These are phyloP conservation scores for Grus americana DNA, from an alignment of 2,113 vertebrate genomes.

Conservation along the genomic window DNA sequence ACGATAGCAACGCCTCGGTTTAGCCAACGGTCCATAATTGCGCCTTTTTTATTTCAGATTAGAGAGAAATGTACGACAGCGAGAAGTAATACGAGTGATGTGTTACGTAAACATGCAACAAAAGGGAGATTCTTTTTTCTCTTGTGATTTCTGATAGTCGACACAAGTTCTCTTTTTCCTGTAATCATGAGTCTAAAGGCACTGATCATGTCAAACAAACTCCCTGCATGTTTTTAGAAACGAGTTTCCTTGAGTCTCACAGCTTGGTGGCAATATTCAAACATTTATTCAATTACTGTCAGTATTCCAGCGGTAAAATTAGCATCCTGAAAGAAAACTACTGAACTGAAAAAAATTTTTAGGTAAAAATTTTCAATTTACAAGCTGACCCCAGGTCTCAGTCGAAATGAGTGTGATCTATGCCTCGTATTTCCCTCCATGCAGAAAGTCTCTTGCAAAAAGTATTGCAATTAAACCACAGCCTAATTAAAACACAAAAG, in stretches of 20 bases:
- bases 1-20: background rate
- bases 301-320: background rate
- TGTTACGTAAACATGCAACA: background rate
- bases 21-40: accelerated
- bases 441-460: background rate
- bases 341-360: background rate
- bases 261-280: conserved; percentile 45
- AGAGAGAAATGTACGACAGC: background rate
- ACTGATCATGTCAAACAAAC: background rate
- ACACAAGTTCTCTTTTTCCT: background rate
- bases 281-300: background rate
- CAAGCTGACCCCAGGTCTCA: background rate
- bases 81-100: background rate
- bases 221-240: background rate
- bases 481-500: conserved; percentile 44
- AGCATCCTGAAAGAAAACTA: background rate
- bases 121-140: background rate
- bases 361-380: background rate
- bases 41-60: background rate
- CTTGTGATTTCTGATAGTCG: background rate
- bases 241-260: background rate
- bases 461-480: background rate
- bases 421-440: background rate
- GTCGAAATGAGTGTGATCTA: background rate
- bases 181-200: background rate